These are phyloP conservation scores for Apodemia hepburni DNA, from an alignment of 2,888 invertebrate species.

Conservation along the genomic window DNA sequence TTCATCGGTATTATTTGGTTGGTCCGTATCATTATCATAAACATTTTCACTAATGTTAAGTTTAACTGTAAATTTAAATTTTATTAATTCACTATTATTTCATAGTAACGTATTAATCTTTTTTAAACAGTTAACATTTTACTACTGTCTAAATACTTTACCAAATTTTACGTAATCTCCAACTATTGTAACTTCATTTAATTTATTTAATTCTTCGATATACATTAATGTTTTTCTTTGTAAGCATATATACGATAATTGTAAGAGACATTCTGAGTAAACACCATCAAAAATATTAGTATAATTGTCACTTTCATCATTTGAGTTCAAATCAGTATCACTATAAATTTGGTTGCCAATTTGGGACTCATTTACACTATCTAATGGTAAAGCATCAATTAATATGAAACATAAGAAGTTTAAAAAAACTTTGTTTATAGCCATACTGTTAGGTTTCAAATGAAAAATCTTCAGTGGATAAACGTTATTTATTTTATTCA, in stretches of 20 bases:
- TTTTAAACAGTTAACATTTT: too few species aligned
- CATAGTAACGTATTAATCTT: too few species aligned
- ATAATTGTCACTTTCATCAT: slow-evolving; percentile 33
- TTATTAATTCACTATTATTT: background rate
- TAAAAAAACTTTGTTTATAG: slow-evolving; percentile 40
- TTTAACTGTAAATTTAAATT: slow-evolving; percentile 44
- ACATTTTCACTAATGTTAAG: slow-evolving; percentile 40
- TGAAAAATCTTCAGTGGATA: slow-evolving; percentile 44
- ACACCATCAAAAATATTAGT: slow-evolving; percentile 71
- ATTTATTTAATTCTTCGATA: slow-evolving; percentile 72
- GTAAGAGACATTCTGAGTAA: slow-evolving; percentile 76
- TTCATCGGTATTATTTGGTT: slow-evolving; percentile 43
- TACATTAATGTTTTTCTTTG: slow-evolving; percentile 79
- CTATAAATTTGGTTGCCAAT: slow-evolving; percentile 16
- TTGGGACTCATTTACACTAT: slow-evolving; percentile 27
- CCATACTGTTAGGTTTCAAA: slow-evolving; percentile 49
- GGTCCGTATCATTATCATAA: slow-evolving; percentile 32
- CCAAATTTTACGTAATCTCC: slow-evolving; percentile 79
- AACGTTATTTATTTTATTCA: slow-evolving; percentile 63
- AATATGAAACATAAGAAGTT: slow-evolving; percentile 34
- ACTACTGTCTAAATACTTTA: slow-evolving; percentile 37
- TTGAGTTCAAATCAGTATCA: background rate
- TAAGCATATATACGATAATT: slow-evolving; percentile 78
- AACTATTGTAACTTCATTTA: slow-evolving; percentile 76
- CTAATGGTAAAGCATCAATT: slow-evolving; percentile 35